These are phyloP conservation scores for Mionectes olivaceus DNA, from an alignment of 2,797 vertebrate genomes.

Conservation along the genomic window DNA sequence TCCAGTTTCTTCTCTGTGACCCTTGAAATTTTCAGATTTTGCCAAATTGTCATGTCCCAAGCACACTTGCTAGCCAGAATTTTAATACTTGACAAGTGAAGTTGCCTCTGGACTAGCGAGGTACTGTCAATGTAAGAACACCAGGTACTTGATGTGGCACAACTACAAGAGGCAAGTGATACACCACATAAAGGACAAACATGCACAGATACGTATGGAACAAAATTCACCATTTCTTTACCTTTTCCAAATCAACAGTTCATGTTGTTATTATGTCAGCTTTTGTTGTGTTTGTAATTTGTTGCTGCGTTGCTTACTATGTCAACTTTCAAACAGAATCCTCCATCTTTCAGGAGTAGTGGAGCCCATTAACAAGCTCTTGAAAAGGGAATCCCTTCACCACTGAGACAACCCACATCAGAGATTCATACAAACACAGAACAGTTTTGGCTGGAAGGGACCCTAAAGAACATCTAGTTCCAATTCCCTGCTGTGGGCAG, in stretches of 20 bases:
- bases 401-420: neutral
- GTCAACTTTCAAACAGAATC: neutral
- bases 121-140: neutral
- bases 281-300: neutral
- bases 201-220: neutral
- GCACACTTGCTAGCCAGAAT: accelerated
- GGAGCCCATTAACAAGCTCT: neutral
- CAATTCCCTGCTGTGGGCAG: neutral
- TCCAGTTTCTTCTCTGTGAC: neutral
- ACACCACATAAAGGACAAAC: neutral
- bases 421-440: neutral
- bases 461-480: neutral
- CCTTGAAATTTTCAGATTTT: neutral
- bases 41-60: neutral
- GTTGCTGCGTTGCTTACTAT: no score
- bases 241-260: neutral
- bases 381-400: neutral
- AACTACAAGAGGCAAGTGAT: neutral
- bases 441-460: neutral
- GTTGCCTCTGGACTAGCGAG: neutral
- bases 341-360: neutral
- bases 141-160: neutral
- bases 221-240: neutral
- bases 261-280: no score
- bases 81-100: neutral